Percentiles rank a stretch among this genome's conserved stretches.
Conservation (phyloP, 1,140 invertebrate genomes). For the Psilanteris sp. region DNA sequence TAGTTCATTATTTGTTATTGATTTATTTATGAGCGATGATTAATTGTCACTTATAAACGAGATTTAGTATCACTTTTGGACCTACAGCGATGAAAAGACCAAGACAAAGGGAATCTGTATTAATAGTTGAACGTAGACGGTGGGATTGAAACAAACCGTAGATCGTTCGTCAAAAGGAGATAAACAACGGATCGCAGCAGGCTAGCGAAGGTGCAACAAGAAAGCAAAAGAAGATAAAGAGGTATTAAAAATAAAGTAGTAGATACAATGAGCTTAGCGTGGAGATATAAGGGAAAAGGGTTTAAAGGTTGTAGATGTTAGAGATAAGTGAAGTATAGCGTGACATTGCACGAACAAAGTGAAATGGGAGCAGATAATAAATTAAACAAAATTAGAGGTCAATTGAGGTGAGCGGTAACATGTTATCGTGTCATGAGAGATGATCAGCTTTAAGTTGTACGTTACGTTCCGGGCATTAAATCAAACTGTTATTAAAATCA, state of each 20-base stretch:
- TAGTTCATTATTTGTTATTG: too few species aligned
- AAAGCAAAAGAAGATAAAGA: slow-evolving; percentile 40
- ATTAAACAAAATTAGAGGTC: too few species aligned
- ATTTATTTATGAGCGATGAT: too few species aligned
- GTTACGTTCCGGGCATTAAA: too few species aligned
- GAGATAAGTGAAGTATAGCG: slow-evolving; percentile 52
- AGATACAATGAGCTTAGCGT: slow-evolving; percentile 33
- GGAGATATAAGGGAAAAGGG: slow-evolving; percentile 28
- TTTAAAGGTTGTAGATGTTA: slow-evolving; percentile 39
- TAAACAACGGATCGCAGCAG: slow-evolving; percentile 30
- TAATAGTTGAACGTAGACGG: slow-evolving; percentile 15
- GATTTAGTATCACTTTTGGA: too few species aligned
- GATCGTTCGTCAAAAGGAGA: slow-evolving; percentile 26
- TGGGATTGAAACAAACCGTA: slow-evolving; percentile 16
- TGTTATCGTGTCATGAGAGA: too few species aligned
- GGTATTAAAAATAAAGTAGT: slow-evolving; percentile 57
- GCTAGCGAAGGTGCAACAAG: slow-evolving; percentile 2
- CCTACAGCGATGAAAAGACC: neutral
- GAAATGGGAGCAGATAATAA: slow-evolving; percentile 44
- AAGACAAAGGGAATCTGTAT: slow-evolving; percentile 8
- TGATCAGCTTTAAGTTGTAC: too few species aligned
- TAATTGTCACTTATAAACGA: too few species aligned
- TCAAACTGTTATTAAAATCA: too few species aligned
- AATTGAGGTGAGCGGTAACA: too few species aligned
- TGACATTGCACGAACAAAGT: slow-evolving; percentile 37